Evolutionary conservation across 2,888 invertebrate genomes (phyloP).

Genomic region (Rhyacophila evoluta): DNA sequence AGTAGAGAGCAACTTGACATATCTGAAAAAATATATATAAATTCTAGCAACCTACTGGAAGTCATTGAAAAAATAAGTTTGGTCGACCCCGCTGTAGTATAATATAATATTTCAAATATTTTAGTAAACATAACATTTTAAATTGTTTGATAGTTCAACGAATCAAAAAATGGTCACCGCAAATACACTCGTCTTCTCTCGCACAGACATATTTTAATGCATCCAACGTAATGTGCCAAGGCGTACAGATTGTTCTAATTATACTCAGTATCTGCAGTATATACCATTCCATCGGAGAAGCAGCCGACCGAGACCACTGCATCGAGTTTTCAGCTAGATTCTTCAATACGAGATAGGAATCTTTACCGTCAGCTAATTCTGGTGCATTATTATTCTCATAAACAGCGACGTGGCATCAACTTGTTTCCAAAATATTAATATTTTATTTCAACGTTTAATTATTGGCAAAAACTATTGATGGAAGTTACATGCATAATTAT

Average conservation of each 20-base stretch:
- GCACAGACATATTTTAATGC: constrained; percentile 6
- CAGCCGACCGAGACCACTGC: constrained; percentile 11
- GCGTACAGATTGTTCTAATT: constrained; percentile 23
- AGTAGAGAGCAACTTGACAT: too few relatives aligned
- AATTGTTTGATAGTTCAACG: too few relatives aligned
- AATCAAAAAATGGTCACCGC: not conserved
- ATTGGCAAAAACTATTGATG: too few relatives aligned
- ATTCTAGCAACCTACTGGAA: too few relatives aligned
- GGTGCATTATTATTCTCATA: not conserved
- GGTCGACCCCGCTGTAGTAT: too few relatives aligned
- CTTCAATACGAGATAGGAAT: constrained; percentile 22
- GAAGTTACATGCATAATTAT: too few relatives aligned
- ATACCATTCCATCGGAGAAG: not conserved
- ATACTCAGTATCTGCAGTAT: constrained; percentile 20
- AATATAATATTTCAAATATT: too few relatives aligned
- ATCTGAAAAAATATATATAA: too few relatives aligned
- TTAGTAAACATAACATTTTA: too few relatives aligned
- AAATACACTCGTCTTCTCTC: not conserved
- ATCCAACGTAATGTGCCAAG: not conserved
- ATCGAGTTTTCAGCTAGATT: constrained; percentile 13
- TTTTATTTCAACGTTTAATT: too few relatives aligned
- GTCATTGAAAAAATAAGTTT: too few relatives aligned
- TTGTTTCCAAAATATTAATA: too few relatives aligned
- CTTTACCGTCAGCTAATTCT: constrained; percentile 13
- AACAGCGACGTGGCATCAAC: not conserved